phyloP scores from a whole-genome alignment of 2,113 vertebrate genomes.

The Ceuthmochares aereus region DNA sequence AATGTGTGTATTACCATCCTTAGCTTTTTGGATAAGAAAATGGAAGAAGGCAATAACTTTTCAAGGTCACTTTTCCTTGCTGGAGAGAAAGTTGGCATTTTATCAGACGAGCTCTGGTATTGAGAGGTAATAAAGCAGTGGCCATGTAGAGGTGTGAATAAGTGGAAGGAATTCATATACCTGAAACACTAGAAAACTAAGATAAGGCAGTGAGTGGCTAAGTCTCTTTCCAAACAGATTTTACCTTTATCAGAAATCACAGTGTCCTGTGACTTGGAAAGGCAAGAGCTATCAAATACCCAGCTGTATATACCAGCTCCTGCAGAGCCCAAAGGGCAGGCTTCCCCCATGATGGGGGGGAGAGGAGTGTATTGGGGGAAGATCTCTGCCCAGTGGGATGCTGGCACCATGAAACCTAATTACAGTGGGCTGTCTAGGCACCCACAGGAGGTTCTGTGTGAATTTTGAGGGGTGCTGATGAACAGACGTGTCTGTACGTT shows the following conservation, averaged over 20 bases:
- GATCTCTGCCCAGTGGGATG: background rate
- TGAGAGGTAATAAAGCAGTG: background rate
- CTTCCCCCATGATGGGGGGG: background rate
- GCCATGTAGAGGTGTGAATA: fast-evolving
- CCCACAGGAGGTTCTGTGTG: fast-evolving
- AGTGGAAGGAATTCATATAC: background rate
- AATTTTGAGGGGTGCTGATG: background rate
- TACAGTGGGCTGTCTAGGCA: background rate
- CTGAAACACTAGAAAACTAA: background rate
- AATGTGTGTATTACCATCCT: fast-evolving
- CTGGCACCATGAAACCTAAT: background rate
- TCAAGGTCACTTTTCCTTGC: background rate
- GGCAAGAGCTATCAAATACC: background rate
- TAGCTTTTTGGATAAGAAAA: background rate
- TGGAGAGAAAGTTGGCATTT: fast-evolving
- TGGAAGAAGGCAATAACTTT: background rate
- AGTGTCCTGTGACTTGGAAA: background rate
- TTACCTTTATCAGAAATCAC: background rate
- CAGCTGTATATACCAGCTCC: fast-evolving
- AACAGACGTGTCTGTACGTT: background rate
- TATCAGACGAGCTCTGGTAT: background rate
- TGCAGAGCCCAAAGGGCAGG: background rate
- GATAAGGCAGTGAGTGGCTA: background rate
- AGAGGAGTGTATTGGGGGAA: background rate
- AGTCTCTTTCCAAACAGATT: background rate